Evolutionary conservation across 2,888 invertebrate genomes (phyloP).

Genomic region (Ectemnius cavifrons): DNA sequence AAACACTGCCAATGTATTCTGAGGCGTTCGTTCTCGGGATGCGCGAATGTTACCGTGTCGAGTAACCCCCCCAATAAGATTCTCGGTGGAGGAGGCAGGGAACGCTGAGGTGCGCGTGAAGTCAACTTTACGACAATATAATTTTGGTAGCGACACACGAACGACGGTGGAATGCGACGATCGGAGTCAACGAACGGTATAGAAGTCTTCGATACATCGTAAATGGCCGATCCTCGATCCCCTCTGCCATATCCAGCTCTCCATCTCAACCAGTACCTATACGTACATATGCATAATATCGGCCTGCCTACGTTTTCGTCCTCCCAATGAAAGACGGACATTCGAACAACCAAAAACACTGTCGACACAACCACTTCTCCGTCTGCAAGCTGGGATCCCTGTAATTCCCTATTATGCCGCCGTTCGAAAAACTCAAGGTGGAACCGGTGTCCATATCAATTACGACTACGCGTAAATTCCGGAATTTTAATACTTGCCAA

Average conservation of each 20-base stretch:
- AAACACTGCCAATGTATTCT: conserved; percentile 8
- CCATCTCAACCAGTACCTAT: conserved; percentile 24
- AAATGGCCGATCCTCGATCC: conserved; percentile 50
- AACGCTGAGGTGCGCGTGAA: conserved; percentile 34
- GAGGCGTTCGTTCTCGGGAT: conserved; percentile 23
- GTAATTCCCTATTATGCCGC: conserved; percentile 52
- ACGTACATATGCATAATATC: conserved; percentile 39
- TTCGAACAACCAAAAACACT: conserved; percentile 43
- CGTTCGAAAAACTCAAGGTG: conserved; percentile 19
- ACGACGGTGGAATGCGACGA: conserved; percentile 59
- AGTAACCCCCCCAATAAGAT: conserved; percentile 27
- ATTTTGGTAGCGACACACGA: conserved; percentile 61
- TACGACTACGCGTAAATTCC: conserved; percentile 48
- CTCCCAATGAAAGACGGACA: conserved; percentile 39
- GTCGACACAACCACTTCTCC: conserved; percentile 29
- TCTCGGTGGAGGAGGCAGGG: conserved; percentile 32
- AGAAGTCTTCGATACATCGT: conserved; percentile 65
- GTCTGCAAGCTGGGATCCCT: conserved; percentile 46
- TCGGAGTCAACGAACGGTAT: conserved; percentile 64
- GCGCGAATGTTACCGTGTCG: conserved; percentile 20
- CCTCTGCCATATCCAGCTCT: conserved; percentile 36
- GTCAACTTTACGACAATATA: conserved; percentile 61
- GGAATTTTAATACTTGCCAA: conserved; percentile 49
- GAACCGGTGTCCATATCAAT: conserved; percentile 19
- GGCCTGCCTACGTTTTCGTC: conserved; percentile 49